Base-by-base conservation (phyloP, 2,113 vertebrate species). In the Eubucco bourcierii region DNA sequence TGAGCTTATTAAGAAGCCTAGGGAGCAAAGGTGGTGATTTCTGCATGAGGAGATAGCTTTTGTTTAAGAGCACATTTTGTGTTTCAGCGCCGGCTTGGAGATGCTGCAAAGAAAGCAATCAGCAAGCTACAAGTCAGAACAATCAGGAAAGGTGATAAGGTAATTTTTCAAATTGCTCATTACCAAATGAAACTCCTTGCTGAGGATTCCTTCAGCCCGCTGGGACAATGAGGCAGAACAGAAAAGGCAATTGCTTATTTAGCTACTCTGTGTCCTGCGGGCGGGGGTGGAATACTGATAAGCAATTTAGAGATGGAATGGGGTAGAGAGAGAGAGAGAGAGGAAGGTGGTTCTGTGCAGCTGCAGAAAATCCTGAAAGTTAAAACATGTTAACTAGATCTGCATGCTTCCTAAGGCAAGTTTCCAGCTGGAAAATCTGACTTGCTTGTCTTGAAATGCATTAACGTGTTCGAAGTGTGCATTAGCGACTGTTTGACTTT, bases 81-180 rank as follows among this genome's bases (percentile, higher is more conserved):
- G 73, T 98, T 97, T 83, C 98, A 99, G 99, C 98, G 99, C 91
- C 98, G 99, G 61, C 98, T 99, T 61, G 99, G 99, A 95, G 99
- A 99, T 89, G 99, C 99, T 79, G 99, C 99, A 59, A 99, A 99
- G 97, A 99, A 99, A 97, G 99, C 99, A 75, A 99, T 99, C 97
- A 98, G 98, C 97, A 99, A 99, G 96, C 98, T 99, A 71, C 99
- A 99, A 97, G 97, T 99, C 76, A 98, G 98, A 91, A 99, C 99
- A 52, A 99, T 99, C 96, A 98, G 97, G 96, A 99, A 99, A 96
- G 99, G 99, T 52, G 99, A 99, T 97, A 99, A 99, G 99, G 99
- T 99, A 98, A 97, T 46, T 59, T 37, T 82, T 94, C 53, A 77
- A 46, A 79, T 74, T 93, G 94, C 90, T 82, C 17, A 24, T 93